phyloP scores from a whole-genome alignment of 2,113 vertebrate species.

The Amphiprion ocellaris region DNA sequence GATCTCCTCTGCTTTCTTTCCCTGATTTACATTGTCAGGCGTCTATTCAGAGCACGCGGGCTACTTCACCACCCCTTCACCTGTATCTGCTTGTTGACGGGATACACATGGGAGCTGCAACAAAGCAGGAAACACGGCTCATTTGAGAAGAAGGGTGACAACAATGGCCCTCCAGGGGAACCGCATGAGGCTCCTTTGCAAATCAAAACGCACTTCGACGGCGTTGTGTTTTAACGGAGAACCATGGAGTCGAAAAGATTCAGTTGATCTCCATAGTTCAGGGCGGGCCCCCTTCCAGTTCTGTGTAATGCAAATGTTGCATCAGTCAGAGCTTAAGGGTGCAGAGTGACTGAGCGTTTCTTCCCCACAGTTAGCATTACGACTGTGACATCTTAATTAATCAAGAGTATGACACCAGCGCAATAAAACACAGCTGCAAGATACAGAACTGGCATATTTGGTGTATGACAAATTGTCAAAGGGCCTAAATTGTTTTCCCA shows the following conservation, averaged over 20 bases:
- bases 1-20: background rate
- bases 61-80: conserved; percentile 46
- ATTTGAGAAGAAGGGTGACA: conserved; percentile 20
- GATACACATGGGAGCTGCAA: conserved; percentile 34
- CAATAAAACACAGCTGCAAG: background rate
- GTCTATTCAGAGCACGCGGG: conserved; percentile 37
- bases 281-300: background rate
- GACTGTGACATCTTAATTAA: conserved; percentile 1
- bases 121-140: conserved; percentile 38
- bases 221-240: conserved; percentile 38
- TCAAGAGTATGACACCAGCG: background rate
- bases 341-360: background rate
- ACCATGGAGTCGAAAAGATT: conserved; percentile 15
- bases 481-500: background rate
- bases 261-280: conserved; percentile 25
- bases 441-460: background rate
- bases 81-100: conserved; percentile 42
- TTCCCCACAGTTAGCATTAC: background rate
- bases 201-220: conserved; percentile 39
- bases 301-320: conserved; percentile 49
- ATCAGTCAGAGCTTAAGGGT: conserved; percentile 4
- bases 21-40: conserved; percentile 47
- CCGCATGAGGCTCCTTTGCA: conserved; percentile 26
- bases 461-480: background rate
- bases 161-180: conserved; percentile 45